Evolutionary conservation across 2,888 invertebrate genomes (phyloP).

Genomic region (Drosophila ezoana): DNA sequence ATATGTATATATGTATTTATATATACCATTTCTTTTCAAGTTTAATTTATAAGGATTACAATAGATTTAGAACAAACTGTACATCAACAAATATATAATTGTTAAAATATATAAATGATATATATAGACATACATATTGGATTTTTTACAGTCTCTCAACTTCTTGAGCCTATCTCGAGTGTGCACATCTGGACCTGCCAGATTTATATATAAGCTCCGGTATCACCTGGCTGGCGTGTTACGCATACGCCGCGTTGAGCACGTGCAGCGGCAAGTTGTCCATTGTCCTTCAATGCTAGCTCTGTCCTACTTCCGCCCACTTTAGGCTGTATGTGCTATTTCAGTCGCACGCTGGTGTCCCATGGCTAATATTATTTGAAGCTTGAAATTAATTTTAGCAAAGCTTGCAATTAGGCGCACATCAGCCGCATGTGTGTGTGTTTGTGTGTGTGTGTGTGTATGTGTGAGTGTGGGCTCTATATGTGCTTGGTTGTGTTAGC

Average conservation of each 20-base stretch:
- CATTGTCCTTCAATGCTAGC: conserved; percentile 2
- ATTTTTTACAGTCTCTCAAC: background rate
- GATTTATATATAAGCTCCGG: background rate
- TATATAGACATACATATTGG: too few relatives aligned
- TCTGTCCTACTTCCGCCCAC: conserved; percentile 4
- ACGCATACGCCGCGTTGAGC: conserved; percentile 57
- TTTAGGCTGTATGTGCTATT: background rate
- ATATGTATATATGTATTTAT: too few relatives aligned
- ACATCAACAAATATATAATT: too few relatives aligned
- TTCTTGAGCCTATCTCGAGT: conserved; percentile 21
- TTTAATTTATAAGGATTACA: too few relatives aligned
- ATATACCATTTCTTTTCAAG: too few relatives aligned
- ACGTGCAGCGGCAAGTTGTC: conserved; percentile 56
- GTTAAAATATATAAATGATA: too few relatives aligned
- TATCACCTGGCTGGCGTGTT: conserved; percentile 32
- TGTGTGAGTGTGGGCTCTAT: background rate
- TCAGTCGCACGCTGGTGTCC: conserved; percentile 40
- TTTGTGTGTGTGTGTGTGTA: conserved; percentile 19
- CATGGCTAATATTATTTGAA: conserved; percentile 66
- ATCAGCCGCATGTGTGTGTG: conserved; percentile 47
- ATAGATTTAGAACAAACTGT: too few relatives aligned
- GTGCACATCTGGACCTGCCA: background rate
- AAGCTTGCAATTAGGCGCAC: conserved; percentile 72
- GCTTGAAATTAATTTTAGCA: conserved; percentile 77
- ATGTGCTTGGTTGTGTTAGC: conserved; percentile 15